A percentile compares a stretch with the other conserved stretches of the same genome.
Conservation (phyloP, 2,888 invertebrate species). For the Hyposoter didymator region DNA sequence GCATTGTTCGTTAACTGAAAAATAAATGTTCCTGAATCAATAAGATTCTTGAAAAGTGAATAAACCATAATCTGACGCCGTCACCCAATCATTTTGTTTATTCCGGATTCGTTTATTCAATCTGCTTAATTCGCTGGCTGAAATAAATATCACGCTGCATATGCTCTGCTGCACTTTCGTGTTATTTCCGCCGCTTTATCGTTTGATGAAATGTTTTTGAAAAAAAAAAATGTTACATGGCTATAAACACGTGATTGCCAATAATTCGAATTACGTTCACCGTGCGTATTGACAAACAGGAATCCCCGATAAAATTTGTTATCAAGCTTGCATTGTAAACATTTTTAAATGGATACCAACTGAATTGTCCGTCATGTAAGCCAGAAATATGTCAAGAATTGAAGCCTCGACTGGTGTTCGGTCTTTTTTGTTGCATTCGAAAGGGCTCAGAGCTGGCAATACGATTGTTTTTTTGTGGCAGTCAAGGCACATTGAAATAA, state of each 20-base stretch:
- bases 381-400: not conserved
- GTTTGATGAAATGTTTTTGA: not conserved
- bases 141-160: too few species aligned
- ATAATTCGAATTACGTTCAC: not conserved
- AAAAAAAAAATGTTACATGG: not conserved
- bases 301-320: not conserved
- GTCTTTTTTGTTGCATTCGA: not conserved
- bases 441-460: not conserved
- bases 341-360: not conserved
- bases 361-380: not conserved
- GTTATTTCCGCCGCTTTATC: not conserved
- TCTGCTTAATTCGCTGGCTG: too few species aligned
- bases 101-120: too few species aligned
- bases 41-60: too few species aligned
- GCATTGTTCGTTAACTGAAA: not conserved
- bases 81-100: too few species aligned
- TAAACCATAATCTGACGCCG: too few species aligned
- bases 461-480: slow-evolving; percentile 24
- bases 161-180: not conserved
- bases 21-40: too few species aligned
- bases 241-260: not conserved
- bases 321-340: not conserved
- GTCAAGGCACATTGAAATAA: slow-evolving; percentile 43
- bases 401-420: not conserved
- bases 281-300: not conserved